phyloP scores from a whole-genome alignment of 2,113 vertebrate species.

The Onychorhynchus coronatus region DNA sequence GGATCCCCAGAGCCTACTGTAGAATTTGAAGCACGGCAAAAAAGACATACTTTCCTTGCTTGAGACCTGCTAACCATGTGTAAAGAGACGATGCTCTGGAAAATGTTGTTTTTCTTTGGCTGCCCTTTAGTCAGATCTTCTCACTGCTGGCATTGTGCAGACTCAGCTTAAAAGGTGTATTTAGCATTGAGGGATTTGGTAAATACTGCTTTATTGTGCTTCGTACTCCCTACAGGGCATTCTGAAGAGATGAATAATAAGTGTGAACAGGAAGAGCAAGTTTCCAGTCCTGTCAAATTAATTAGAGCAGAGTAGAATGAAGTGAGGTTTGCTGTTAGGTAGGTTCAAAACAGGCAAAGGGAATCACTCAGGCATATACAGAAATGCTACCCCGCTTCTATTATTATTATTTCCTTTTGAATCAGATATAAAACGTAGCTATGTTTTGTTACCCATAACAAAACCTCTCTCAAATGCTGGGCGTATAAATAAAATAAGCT shows the following conservation, averaged over 20 bases:
- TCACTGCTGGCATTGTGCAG: constrained; percentile 25
- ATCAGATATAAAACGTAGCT: constrained; percentile 11
- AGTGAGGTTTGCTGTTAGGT: constrained; percentile 64
- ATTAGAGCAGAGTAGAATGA: constrained; percentile 67
- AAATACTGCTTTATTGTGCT: constrained; percentile 62
- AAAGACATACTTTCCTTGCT: constrained; percentile 32
- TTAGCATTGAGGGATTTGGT: constrained; percentile 56
- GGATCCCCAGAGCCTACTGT: constrained; percentile 6
- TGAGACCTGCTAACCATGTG: constrained; percentile 6
- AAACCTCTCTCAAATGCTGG: neutral
- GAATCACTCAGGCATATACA: constrained; percentile 39
- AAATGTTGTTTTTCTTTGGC: constrained; percentile 64
- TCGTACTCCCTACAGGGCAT: constrained; percentile 56
- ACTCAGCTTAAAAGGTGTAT: constrained; percentile 68
- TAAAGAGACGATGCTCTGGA: constrained; percentile 45
- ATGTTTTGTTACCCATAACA: neutral
- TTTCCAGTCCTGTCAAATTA: constrained; percentile 75
- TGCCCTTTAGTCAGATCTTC: constrained; percentile 63
- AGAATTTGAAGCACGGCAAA: neutral
- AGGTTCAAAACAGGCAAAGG: constrained; percentile 57
- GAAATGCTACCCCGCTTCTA: neutral
- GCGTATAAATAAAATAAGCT: neutral
- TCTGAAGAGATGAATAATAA: constrained; percentile 72
- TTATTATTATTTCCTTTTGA: neutral
- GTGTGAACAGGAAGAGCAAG: constrained; percentile 72